Base-by-base conservation (phyloP, 2,888 invertebrate species). In the Coelinius sp. region DNA sequence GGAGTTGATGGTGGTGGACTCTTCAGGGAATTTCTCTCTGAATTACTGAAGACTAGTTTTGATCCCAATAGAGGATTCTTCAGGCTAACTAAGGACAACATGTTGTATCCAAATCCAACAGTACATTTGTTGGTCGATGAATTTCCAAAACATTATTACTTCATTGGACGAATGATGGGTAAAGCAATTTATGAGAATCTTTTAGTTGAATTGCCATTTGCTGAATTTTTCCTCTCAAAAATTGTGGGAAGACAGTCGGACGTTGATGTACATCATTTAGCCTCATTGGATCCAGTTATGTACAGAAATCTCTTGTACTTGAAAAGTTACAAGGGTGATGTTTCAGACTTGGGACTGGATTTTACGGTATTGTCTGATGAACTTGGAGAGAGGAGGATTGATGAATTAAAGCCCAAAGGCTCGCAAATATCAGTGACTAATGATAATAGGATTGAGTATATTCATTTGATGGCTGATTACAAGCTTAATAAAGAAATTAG, bases 1-100 rank as follows among this genome's bases (percentile, higher is more conserved):
- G 99, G 99, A 0, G 95, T 99, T 1, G 99, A 99, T 86, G 99
- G 99, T 1, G 99, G 99, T 1, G 99, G 99, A 0, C 92, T 99
- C 12, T 97, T 98, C 85, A 91, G 98, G 59, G 99, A 99, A 88
- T 99, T 99, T 86, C 90, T 99, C 2, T 94, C 95, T 0, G 98
- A 98, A 87, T 90, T 99, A 8, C 90, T 99, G 27, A 97, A 96
- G 90, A 96, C 97, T 0, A 95, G 96, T 0, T 98, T 98, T 85
- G 98, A 99, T 89, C 98, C 99, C 0, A 98, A 98, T 87, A 90
- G 98, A 68, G 99, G 99, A 0, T 94, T 99, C 85, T 98, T 98
- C 86, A 89, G 91, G 71, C 88, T 97, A 35, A 98, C 98, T 3
- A 93, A 94, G 75, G 97, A 98, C 87, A 95, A 97, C 85, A 93